Base-by-base conservation (phyloP, 1,140 invertebrate species). In the Diprion similis region DNA sequence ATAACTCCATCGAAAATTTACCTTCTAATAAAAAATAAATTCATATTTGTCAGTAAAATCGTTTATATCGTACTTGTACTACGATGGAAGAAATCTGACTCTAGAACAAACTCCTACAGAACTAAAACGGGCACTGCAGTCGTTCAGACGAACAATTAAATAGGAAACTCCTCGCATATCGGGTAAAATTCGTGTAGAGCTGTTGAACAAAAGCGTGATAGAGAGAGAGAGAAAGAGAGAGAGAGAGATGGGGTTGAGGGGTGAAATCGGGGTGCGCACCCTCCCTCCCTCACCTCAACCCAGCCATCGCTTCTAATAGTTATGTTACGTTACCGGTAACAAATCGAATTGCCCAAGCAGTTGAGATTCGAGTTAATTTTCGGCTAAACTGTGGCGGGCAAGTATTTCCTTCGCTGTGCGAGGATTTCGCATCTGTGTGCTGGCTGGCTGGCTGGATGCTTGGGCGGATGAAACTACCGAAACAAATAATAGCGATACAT, bases 401-500 rank as follows among this genome's bases (percentile, higher is more conserved):
- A 59, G 11, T 59, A 59, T 59, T 59, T 15, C 51, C 51, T 59
- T 9, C 51, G 24, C 24, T 37, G 24, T 37, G 51, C 51, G 51
- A 0, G 51, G 7, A 59, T 59, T 9, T 17, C 51, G 51, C 51
- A 59, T 59, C 11, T 59, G 51, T 59, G n/a, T 59, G 51, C 51
- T 15, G 51, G n/a, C 51, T 59, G 51, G 24, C 2, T 37, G 24
- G 24, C 24, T 37, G 24, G 24, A 1, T 37, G 24, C 24, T 6
- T 37, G 10, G 24, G 64, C 66, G 71, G 73, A 76, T 78, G 77
- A 15, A 78, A 77, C 59, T 77, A 75, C 69, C 37, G 76, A 71
- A 80, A 84, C 82, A 81, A 83, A 80, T 80, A 84, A 82, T 76
- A 76, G 77, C 78, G 78, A 84, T 83, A 83, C 81, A 83, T 84